Evolutionary conservation across 2,113 vertebrate species (phyloP), one percentile per base, ranked within the genome.

Genomic region (mouse (Mus musculus)): DNA sequence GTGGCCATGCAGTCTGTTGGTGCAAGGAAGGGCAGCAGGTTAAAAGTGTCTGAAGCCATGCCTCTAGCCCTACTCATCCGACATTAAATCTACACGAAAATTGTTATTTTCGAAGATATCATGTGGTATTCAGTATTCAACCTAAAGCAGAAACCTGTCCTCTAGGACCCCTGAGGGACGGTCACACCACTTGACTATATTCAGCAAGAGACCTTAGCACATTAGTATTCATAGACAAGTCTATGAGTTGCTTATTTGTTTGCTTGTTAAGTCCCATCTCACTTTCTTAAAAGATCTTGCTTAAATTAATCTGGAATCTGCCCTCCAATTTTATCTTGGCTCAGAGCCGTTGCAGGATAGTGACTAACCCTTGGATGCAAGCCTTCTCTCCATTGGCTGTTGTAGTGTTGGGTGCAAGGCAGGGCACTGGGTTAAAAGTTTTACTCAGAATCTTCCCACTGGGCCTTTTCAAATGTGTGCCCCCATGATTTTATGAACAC

Each of bases 291-390:
- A 71, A 69, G 46, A 20, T 33, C 30, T 69, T 87, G 84, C 46
- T 69, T 86, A 69, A 49, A 69, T 67, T 54, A 71, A n/a, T 88
- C 46, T n/a, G 30, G 20, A 88, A 72, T 88, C 7, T 72, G 49
- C 19, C 65, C 19, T 71, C 20, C 85, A 88, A 54, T 88, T 16
- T 71, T 71, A 36, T 16, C 46, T n/a, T 88, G 33, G 19, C 33
- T 54, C 54, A n/a, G 46, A 54, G 49, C 49, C 56, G 6, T 10
- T 52, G 28, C 0, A 10, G 76, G 12, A 30, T 0, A 1, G 42
- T 8, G 59, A 9, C 73, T 89, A 65, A 9, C 71, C 65, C 24
- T 94, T 39, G 69, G 42, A 75, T 73, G 9, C 1, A 28, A 5
- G 42, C 39, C 22, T 63, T 63, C 61, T 39, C 69, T 28, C 28